Percentiles rank a stretch among this genome's conserved stretches.
These are phyloP conservation scores for Drosophila paramelanica DNA, from an alignment of 2,888 invertebrate genomes.

Conservation along the genomic window DNA sequence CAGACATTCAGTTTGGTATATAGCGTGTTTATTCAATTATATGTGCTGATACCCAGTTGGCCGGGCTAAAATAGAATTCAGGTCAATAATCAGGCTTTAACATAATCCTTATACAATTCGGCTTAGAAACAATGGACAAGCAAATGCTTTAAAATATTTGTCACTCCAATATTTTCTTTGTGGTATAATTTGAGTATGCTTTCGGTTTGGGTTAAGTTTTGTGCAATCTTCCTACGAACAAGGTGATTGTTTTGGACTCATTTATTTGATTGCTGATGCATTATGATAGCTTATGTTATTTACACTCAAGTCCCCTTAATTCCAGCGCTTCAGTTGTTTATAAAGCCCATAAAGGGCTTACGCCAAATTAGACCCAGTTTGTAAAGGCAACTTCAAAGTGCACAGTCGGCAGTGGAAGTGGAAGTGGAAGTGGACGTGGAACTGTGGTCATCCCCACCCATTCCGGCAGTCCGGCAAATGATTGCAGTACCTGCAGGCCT, in stretches of 20 bases:
- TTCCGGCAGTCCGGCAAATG: conserved; percentile 16
- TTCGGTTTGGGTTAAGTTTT: background rate
- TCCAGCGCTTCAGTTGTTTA: conserved; percentile 45
- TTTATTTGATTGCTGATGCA: conserved; percentile 43
- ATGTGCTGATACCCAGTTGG: background rate
- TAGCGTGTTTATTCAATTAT: conserved; percentile 32
- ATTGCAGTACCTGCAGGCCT: conserved; percentile 27
- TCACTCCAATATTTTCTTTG: background rate
- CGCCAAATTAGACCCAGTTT: conserved; percentile 67
- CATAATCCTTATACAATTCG: background rate
- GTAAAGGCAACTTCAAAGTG: conserved; percentile 71
- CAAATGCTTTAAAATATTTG: background rate
- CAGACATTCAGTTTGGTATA: conserved; percentile 15
- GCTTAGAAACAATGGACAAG: background rate
- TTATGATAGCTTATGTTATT: conserved; percentile 36
- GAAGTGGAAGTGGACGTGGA: conserved; percentile 14
- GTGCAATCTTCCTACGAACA: background rate
- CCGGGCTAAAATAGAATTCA: background rate
- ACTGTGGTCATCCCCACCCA: conserved; percentile 28
- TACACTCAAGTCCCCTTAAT: conserved; percentile 36
- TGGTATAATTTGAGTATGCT: too few species aligned
- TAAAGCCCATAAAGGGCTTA: conserved; percentile 45
- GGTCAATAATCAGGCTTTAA: conserved; percentile 9
- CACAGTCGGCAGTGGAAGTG: conserved; percentile 28
- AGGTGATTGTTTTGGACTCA: conserved; percentile 4